Conservation (phyloP, 2,113 vertebrate species). For the Naja naja region DNA sequence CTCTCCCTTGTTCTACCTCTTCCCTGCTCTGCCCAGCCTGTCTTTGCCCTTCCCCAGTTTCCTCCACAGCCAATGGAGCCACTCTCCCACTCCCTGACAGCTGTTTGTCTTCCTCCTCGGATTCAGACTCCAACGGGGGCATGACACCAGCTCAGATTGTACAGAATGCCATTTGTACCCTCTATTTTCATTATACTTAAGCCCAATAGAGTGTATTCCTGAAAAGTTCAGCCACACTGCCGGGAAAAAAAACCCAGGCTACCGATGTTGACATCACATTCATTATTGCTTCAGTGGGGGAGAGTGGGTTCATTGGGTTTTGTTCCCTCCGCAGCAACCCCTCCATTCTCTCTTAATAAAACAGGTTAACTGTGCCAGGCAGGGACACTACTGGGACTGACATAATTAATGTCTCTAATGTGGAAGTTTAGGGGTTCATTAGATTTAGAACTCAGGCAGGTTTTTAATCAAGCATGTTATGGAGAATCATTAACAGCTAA, state of each 20-base stretch:
- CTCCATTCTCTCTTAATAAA: conserved; percentile 54
- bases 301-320: conserved; percentile 34
- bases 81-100: no score
- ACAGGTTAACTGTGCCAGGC: conserved; percentile 34
- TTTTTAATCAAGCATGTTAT: conserved; percentile 67
- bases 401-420: conserved; percentile 65
- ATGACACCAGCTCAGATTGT: background rate
- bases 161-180: background rate
- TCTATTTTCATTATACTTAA: background rate
- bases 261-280: background rate
- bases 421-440: conserved; percentile 66
- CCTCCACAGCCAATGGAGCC: no score
- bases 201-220: no score
- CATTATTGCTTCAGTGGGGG: background rate
- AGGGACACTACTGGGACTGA: conserved; percentile 44
- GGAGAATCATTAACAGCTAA: conserved; percentile 58
- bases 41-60: no score
- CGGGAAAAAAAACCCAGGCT: background rate
- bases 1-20: no score
- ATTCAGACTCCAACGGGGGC: no score
- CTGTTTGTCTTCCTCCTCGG: no score
- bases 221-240: background rate
- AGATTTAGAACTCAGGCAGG: conserved; percentile 60
- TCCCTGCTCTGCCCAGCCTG: no score
- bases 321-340: conserved; percentile 31